Evolutionary conservation across 2,113 vertebrate genomes (phyloP).

Genomic region (Amazona vittata): DNA sequence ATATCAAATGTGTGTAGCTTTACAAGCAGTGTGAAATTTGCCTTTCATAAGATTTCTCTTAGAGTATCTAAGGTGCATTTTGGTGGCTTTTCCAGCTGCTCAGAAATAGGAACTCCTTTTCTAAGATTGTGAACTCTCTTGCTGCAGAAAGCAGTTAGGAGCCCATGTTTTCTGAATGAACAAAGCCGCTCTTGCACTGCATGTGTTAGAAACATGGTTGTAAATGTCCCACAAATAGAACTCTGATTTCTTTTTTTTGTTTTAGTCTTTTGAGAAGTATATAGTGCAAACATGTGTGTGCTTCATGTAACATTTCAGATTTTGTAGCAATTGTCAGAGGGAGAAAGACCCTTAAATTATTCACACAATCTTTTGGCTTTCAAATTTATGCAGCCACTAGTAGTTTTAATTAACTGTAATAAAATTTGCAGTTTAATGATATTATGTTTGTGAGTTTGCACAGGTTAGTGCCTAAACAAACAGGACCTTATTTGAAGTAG

Average conservation of each 20-base stretch:
- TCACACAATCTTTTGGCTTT: background rate
- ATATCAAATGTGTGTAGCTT: too few species aligned
- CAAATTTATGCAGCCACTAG: background rate
- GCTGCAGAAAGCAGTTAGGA: background rate
- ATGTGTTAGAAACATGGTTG: rapidly evolving
- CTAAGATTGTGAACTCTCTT: background rate
- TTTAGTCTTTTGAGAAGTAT: background rate
- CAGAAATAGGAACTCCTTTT: background rate
- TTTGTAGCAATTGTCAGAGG: background rate
- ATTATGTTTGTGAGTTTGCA: background rate
- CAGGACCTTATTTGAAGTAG: background rate
- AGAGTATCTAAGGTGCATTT: background rate
- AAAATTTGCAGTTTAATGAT: background rate
- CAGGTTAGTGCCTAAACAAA: background rate
- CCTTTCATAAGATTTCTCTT: background rate
- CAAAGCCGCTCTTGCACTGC: background rate
- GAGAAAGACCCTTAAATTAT: background rate
- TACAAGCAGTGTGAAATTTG: background rate
- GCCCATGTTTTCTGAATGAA: background rate
- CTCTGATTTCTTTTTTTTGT: background rate
- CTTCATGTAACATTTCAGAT: background rate
- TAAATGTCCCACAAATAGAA: background rate
- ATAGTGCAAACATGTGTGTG: background rate
- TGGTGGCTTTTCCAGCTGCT: background rate
- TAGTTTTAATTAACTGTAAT: background rate